Conservation (phyloP, 2,797 vertebrate species). For the Parambassis ranga region DNA sequence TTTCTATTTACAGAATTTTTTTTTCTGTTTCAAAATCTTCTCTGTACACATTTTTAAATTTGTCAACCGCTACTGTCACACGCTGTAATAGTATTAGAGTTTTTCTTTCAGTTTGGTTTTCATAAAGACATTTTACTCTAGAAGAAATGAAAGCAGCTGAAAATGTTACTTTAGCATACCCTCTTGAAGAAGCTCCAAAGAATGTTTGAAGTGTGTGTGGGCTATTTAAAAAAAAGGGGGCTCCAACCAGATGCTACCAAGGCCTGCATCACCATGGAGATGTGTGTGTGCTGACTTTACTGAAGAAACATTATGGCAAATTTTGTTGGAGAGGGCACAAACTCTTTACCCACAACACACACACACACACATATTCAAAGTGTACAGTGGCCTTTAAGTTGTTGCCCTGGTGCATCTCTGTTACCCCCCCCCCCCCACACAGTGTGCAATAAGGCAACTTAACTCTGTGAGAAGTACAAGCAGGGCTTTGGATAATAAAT, state of each 20-base stretch:
- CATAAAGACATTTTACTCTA: constrained; percentile 24
- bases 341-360: not conserved
- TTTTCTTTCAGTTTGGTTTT: constrained; percentile 35
- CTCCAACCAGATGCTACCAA: constrained; percentile 17
- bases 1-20: constrained; percentile 87
- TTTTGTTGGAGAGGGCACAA: not conserved
- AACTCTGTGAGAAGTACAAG: constrained; percentile 11
- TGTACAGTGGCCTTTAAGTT: not conserved
- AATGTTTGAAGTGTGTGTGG: constrained; percentile 15
- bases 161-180: constrained; percentile 34
- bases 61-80: constrained; percentile 63
- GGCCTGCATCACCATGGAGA: constrained; percentile 46
- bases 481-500: constrained; percentile 14
- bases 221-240: constrained; percentile 1
- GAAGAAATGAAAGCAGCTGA: constrained; percentile 29
- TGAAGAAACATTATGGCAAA: constrained; percentile 20
- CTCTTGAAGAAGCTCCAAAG: constrained; percentile 15
- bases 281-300: constrained; percentile 2
- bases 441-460: constrained; percentile 54
- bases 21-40: constrained; percentile 78
- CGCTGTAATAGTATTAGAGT: constrained; percentile 53
- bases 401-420: not conserved
- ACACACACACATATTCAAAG: constrained; percentile 1
- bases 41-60: constrained; percentile 84
- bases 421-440: not conserved